Evolutionary conservation across 1,140 invertebrate species (phyloP).

Genomic region (Acromyrmex echinatior): DNA sequence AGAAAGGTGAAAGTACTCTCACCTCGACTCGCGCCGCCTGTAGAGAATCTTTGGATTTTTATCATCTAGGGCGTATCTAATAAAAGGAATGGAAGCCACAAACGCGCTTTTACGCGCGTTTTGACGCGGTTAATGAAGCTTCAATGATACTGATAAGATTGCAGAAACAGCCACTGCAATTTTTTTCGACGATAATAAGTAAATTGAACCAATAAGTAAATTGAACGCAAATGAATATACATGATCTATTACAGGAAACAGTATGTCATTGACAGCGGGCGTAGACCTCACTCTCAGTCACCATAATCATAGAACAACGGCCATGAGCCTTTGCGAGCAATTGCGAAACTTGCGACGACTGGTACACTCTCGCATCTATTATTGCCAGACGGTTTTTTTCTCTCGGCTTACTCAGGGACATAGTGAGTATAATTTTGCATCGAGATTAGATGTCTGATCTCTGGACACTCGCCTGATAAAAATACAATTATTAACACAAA

Average conservation of each 20-base stretch:
- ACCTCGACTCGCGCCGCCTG: slow-evolving; percentile 73
- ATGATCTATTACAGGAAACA: background rate
- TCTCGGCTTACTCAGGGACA: slow-evolving; percentile 56
- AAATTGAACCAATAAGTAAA: background rate
- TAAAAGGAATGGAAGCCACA: slow-evolving; percentile 37
- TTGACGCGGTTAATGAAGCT: slow-evolving; percentile 26
- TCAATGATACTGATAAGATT: background rate
- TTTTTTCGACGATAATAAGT: background rate
- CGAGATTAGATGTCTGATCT: slow-evolving; percentile 70
- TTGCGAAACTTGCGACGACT: slow-evolving; percentile 67
- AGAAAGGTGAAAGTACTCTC: slow-evolving; percentile 87
- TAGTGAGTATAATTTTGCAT: slow-evolving; percentile 65
- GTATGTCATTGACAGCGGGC: slow-evolving; percentile 77
- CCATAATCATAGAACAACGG: slow-evolving; percentile 70
- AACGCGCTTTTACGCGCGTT: slow-evolving; percentile 3
- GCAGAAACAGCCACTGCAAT: background rate
- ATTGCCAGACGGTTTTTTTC: slow-evolving; percentile 64
- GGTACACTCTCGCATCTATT: slow-evolving; percentile 71
- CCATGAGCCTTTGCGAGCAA: slow-evolving; percentile 72
- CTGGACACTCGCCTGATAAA: slow-evolving; percentile 45
- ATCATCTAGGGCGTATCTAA: slow-evolving; percentile 10
- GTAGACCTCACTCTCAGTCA: slow-evolving; percentile 77
- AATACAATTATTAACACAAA: slow-evolving; percentile 63
- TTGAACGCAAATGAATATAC: background rate
- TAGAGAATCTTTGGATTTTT: slow-evolving; percentile 69